Conservation (phyloP, 1,140 invertebrate genomes). For the Hyles vespertilio region DNA sequence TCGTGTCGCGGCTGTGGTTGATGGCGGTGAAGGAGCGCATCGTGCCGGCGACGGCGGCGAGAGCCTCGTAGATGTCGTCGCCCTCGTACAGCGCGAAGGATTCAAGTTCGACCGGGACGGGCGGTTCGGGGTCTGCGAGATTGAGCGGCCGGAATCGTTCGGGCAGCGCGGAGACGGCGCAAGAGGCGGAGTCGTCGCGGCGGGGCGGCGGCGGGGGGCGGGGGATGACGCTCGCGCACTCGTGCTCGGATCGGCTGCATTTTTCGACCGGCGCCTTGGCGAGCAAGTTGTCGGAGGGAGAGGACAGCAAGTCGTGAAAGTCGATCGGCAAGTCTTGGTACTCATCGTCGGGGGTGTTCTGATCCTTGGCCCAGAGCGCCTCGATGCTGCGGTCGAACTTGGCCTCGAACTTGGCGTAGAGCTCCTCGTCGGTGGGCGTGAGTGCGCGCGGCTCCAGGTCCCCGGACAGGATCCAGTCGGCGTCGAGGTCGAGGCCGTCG, state of each 20-base stretch:
- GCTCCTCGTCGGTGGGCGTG: conserved; percentile 71
- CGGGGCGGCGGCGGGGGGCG: conserved; percentile 22
- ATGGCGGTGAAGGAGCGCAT: conserved; percentile 70
- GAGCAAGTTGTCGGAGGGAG: conserved; percentile 70
- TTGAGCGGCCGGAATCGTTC: conserved; percentile 60
- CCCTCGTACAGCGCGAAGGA: conserved; percentile 51
- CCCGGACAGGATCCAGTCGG: conserved; percentile 59
- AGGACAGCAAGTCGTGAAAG: conserved; percentile 76
- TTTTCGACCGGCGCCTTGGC: conserved; percentile 60
- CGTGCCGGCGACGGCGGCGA: conserved; percentile 51
- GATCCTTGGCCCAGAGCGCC: conserved; percentile 77
- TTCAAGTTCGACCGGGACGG: conserved; percentile 36
- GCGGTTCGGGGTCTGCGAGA: conserved; percentile 44
- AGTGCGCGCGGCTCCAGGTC: conserved; percentile 44
- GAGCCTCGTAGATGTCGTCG: conserved; percentile 55
- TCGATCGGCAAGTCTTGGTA: conserved; percentile 77
- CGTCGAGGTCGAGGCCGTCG: conserved; percentile 50
- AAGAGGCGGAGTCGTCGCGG: conserved; percentile 38
- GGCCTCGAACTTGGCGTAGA: conserved; percentile 79
- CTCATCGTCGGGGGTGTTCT: conserved; percentile 70
- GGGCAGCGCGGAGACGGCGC: conserved; percentile 53
- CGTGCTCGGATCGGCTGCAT: conserved; percentile 51
- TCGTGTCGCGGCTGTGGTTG: conserved; percentile 77
- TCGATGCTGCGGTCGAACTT: conserved; percentile 82
- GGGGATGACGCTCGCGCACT: conserved; percentile 50